Conservation (phyloP, 2,888 invertebrate genomes). For the Agrotis puta region DNA sequence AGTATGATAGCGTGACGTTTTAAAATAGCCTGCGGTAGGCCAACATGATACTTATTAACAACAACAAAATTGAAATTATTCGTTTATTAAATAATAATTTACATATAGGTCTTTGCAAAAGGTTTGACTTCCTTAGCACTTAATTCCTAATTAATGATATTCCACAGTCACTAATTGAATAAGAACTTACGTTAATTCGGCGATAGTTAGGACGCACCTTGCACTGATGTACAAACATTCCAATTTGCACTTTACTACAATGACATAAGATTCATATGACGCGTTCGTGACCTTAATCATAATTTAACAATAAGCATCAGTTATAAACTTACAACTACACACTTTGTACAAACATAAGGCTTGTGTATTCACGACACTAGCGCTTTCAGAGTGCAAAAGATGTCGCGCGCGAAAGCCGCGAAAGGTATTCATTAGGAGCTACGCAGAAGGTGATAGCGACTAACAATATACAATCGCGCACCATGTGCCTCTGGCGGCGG, state of each 20-base stretch:
- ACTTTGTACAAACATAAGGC: constrained; percentile 53
- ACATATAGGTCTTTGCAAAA: constrained; percentile 50
- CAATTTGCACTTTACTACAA: constrained; percentile 14
- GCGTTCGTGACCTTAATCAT: background rate
- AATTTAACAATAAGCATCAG: constrained; percentile 18
- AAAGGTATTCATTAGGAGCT: background rate
- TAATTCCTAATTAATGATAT: constrained; percentile 35
- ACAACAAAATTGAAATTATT: constrained; percentile 49
- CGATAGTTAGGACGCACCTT: background rate
- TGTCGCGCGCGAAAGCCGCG: background rate
- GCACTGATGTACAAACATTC: constrained; percentile 1
- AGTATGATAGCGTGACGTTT: too few species aligned
- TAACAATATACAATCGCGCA: background rate
- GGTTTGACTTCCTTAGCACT: constrained; percentile 2
- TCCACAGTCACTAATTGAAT: constrained; percentile 9
- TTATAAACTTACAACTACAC: constrained; percentile 31
- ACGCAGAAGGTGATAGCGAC: background rate
- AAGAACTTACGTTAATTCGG: constrained; percentile 17
- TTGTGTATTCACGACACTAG: constrained; percentile 3
- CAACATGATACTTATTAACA: background rate
- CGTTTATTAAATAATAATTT: constrained; percentile 66
- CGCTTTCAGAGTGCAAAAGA: constrained; percentile 9
- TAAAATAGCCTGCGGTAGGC: background rate
- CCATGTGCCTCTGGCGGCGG: background rate
- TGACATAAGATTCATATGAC: constrained; percentile 13